Evolutionary conservation across 2,113 vertebrate genomes (phyloP).

Genomic region (Calyptommatus sinebrachiatus): DNA sequence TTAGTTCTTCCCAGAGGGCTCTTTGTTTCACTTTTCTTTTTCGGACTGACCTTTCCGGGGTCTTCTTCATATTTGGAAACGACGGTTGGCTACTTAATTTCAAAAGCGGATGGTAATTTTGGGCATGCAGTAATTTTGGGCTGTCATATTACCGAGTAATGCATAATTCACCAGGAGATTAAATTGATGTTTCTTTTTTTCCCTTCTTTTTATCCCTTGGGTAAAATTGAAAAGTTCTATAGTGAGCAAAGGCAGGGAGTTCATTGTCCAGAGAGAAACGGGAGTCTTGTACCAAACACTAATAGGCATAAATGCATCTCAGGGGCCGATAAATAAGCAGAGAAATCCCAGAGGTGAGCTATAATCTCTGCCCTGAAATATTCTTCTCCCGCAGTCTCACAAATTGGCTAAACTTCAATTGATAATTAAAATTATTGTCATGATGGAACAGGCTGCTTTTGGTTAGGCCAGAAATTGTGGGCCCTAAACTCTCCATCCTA

Average conservation of each 20-base stretch:
- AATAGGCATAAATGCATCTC: constrained; percentile 11
- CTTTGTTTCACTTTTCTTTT: constrained; percentile 13
- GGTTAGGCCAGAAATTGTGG: too few relatives aligned
- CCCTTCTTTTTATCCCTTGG: not conserved
- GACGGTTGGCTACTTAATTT: constrained; percentile 34
- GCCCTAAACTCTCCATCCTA: too few relatives aligned
- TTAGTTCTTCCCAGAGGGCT: constrained; percentile 7
- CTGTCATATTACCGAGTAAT: constrained; percentile 27
- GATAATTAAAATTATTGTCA: not conserved
- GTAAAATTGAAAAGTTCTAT: constrained; percentile 29
- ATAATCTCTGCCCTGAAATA: not conserved
- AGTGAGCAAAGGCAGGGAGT: constrained; percentile 38
- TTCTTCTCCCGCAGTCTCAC: too few relatives aligned
- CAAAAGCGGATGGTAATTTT: constrained; percentile 20
- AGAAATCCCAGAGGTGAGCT: constrained; percentile 5
- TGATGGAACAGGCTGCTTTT: too few relatives aligned
- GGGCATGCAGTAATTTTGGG: constrained; percentile 42
- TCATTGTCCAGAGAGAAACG: not conserved
- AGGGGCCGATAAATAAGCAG: constrained; percentile 33
- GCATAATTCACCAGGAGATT: constrained; percentile 53
- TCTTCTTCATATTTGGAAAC: constrained; percentile 44
- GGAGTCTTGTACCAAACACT: not conserved
- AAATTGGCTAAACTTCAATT: not conserved
- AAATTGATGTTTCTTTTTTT: constrained; percentile 31
- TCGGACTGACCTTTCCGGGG: constrained; percentile 8